Percentiles rank a stretch among this genome's conserved stretches.
These are phyloP conservation scores for Melanogrammus aeglefinus DNA, from an alignment of 2,797 vertebrate genomes.

Conservation along the genomic window DNA sequence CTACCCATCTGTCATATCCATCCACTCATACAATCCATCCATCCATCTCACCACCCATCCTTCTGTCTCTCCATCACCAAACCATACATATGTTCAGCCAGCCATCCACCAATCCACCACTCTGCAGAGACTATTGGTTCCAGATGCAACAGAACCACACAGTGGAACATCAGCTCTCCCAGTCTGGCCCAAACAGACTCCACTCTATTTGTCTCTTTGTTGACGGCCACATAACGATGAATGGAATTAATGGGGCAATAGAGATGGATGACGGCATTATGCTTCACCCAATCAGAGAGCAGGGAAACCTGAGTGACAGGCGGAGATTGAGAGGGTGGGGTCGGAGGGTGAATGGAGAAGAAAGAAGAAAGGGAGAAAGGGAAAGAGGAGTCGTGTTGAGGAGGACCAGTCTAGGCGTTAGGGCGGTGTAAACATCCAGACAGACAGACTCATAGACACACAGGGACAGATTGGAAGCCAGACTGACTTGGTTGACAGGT, in stretches of 20 bases:
- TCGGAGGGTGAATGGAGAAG: slow-evolving; percentile 11
- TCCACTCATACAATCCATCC: slow-evolving; percentile 10
- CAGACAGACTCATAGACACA: slow-evolving; percentile 7
- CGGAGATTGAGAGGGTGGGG: slow-evolving; percentile 31
- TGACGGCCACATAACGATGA: slow-evolving; percentile 18
- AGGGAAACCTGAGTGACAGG: slow-evolving; percentile 58
- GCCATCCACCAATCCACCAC: background rate
- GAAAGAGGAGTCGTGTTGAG: background rate
- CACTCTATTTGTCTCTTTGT: too few species aligned
- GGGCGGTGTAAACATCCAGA: background rate
- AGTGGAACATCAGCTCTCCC: too few species aligned
- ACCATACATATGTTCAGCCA: slow-evolving; percentile 8
- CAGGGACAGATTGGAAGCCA: slow-evolving; percentile 51
- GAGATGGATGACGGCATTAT: slow-evolving; percentile 22
- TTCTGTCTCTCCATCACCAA: background rate
- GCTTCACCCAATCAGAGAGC: slow-evolving; percentile 20
- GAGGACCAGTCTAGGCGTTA: too few species aligned
- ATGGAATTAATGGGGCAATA: slow-evolving; percentile 43
- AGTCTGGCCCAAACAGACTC: too few species aligned
- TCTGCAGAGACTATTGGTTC: too few species aligned
- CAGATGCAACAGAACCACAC: too few species aligned
- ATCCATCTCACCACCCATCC: slow-evolving; percentile 1
- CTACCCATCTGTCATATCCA: background rate
- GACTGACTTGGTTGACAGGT: slow-evolving; percentile 62
- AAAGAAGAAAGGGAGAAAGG: slow-evolving; percentile 41